Base-by-base conservation (phyloP, 2,113 vertebrate genomes). In the Urocitellus parryii region DNA sequence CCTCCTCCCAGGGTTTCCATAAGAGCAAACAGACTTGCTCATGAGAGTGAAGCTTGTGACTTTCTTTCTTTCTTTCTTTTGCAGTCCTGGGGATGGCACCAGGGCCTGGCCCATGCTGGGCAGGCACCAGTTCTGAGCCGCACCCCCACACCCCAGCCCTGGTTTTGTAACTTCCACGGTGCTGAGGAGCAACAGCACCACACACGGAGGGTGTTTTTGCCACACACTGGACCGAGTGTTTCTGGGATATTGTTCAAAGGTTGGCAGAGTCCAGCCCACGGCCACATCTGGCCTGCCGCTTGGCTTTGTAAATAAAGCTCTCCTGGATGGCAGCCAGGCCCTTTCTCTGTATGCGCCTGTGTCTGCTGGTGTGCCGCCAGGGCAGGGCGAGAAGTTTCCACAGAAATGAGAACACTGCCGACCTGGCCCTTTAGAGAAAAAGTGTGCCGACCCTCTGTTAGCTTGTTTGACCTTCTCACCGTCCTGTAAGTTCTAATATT, bases 221-320 rank as follows among this genome's bases (percentile, higher is more conserved):
- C 32, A 16, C 20, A 27, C 17, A 8, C 18, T 42, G 24, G 39
- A 63, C 78, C 45, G 5, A 25, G 34, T 51, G 32, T 7, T 70
- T 76, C 37, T 0, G 0, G 70, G 27, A 27, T 17, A n/a, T 18
- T 13, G 51, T 73, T 89, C 79, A 74, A 61, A 92, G 51, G 16
- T 2, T 65, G 63, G 79, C 13, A 32, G 42, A 61, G 84, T 6
- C 3, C 67, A 77, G 51, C 45, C 83, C 6, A 1, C 2, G 13
- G 45, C 77, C 74, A 73, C 27, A 83, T 56, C 39, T 56, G 20
- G 61, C 74, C 68, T 39, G 25, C 39, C 45, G 13, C 3, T 27
- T 83, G 29, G 83, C 83, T 85, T 65, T 80, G 4, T 80, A 58
- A 79, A 74, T 86, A 82, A 86, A 82, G 76, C 65, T 68, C 78